A percentile compares a stretch with the other conserved stretches of the same genome.
Conservation (phyloP, 2,888 invertebrate species). For the Eupithecia abbreviata region DNA sequence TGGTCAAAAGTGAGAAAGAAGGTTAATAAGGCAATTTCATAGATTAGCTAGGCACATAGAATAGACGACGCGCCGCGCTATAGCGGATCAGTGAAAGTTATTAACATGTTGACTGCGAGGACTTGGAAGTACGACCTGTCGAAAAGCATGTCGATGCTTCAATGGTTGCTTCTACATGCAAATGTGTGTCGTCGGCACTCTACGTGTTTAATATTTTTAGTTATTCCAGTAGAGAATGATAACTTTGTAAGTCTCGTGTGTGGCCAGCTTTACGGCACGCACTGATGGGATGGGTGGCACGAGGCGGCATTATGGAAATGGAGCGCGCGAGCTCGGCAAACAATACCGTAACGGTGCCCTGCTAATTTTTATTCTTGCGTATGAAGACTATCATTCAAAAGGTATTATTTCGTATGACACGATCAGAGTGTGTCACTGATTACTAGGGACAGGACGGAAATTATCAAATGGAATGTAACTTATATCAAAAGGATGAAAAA, state of each 20-base stretch:
- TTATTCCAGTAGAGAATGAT: background rate
- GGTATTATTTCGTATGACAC: constrained; percentile 12
- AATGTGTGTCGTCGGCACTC: background rate
- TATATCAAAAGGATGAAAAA: background rate
- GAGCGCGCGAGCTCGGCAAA: constrained; percentile 69
- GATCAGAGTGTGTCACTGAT: background rate
- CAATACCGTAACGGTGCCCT: constrained; percentile 75
- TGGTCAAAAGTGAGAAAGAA: background rate
- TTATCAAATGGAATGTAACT: constrained; percentile 1
- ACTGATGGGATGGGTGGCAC: constrained; percentile 62
- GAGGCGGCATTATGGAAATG: constrained; percentile 72
- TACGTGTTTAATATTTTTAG: background rate
- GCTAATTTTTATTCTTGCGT: constrained; percentile 67
- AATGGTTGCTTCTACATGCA: background rate
- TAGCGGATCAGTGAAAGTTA: background rate
- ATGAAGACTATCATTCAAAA: constrained; percentile 52
- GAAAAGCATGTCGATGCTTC: background rate
- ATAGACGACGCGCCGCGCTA: background rate
- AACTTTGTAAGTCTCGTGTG: constrained; percentile 6
- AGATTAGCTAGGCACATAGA: background rate
- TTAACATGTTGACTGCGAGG: background rate
- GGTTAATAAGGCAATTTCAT: background rate
- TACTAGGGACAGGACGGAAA: constrained; percentile 10
- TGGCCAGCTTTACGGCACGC: constrained; percentile 24
- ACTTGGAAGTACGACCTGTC: background rate